Base-by-base conservation (phyloP, 2,888 invertebrate genomes). In the Cinara cedri region DNA sequence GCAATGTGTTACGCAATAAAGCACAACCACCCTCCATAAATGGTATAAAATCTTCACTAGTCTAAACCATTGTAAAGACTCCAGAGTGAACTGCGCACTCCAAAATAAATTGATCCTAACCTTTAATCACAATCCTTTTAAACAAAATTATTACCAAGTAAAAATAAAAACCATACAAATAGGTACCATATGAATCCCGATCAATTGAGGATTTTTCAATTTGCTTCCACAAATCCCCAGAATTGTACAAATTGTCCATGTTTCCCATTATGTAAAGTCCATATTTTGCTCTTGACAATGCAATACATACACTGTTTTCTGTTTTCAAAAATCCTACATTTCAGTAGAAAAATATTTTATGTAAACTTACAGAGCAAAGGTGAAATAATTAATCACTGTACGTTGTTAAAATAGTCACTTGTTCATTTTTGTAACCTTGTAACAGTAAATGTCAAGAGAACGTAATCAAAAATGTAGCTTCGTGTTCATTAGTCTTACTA, bases 261-360 rank as follows among this genome's bases (percentile, higher is more conserved):
- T 94, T 93, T 1, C 94, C 94, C 83, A 92, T 89, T 8, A 93
- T 89, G 84, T 90, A 94, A 66, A 94, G 88, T 1, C 88, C 92
- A 84, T 88, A 87, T 84, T 88, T 89, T 0, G 91, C 94, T 83
- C 94, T 87, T 0, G 94, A 93, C 66, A 94, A 85, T 0, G 93
- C 92, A 0, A 94, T 93, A 84, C 93, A 92, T 60, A 93, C 90
- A 60, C 93, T 88, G 85, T 93, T 93, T 54, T 89, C 88, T 34
- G 89, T 89, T 6, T 87, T 86, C 11, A 94, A 86, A 85, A 93
- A 94, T 0, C 93, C 94, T 82, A 93, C 91, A 81, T 88, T 89
- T 68, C 88, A 88, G 14, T 89, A 87, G n/a, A n/a, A n/a, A n/a
- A n/a, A n/a, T n/a, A n/a, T n/a, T n/a, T n/a, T n/a, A n/a, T n/a